Evolutionary conservation across 2,888 invertebrate genomes (phyloP), one percentile per base, ranked within the genome.

Genomic region (Ellobium chinense): DNA sequence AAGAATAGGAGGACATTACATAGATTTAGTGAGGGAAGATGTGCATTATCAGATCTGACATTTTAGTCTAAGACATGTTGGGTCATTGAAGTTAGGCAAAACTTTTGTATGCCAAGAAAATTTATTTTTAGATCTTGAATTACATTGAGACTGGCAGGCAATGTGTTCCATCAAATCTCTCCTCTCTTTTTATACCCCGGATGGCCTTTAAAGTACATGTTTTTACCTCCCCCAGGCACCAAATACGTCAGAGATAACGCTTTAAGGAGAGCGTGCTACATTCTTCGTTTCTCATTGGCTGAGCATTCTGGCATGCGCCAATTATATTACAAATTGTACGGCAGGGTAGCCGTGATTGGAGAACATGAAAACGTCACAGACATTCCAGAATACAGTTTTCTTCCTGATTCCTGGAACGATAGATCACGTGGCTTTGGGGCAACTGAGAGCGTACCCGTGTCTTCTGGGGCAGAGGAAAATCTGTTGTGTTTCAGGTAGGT

Each of bases 191-290:
- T n/a, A n/a, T n/a, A n/a, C n/a, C n/a, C n/a, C n/a, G n/a, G n/a
- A n/a, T n/a, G n/a, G n/a, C 18, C 46, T 46, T 46, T 12, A 12
- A 46, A 46, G 18, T 46, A 7, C 18, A 18, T 46, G 46, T 34
- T 65, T 4, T 65, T 39, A 7, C 29, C 5, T 27, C 18, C 62
- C 37, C n/a, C 68, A 89, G 89, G 82, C 9, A 87, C 88, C 0
- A n/a, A 34, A 2, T 29, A 80, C 7, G 86, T 89, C 7, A 63
- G 86, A 9, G 86, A 89, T 75, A 68, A 80, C 14, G 89, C 89
- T 1, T 72, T 90, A 14, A 82, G 74, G 60, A 69, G 90, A 39
- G 89, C 89, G 18, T 90, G 90, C 81, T 90, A 90, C 81, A 87
- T 88, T 0, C 83, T 89, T 2, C 83, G 89, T 21, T 89, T 89